Evolutionary conservation across 1,140 invertebrate species (phyloP), one percentile per base, ranked within the genome.

Genomic region (Apis dorsata): DNA sequence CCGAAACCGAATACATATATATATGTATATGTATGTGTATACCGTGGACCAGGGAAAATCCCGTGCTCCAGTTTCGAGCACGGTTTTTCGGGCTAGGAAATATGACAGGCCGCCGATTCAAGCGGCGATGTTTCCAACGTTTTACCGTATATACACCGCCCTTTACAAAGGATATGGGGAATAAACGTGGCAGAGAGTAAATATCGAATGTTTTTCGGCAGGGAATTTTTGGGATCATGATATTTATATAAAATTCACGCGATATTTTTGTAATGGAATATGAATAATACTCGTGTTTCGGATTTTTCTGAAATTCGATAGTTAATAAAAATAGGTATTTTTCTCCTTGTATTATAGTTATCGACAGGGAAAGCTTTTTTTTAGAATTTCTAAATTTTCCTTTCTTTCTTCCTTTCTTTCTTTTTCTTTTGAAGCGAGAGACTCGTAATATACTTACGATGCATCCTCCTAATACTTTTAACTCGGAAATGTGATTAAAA

Each of bases 1-100:
- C 60, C 60, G 55, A 24, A n/a, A 70, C 34, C 75, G 59, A 57
- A 28, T 28, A 13, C 34, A 24, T 12, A 7, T 4, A 34, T 4
- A 34, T 34, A 34, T 34, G 3, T 34, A 34, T 34, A 34, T 34
- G 3, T 34, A 3, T 34, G 3, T 34, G 3, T 34, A 34, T 34
- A 34, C 2, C 34, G 34, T 34, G 34, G 2, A 44, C 2, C 34
- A 44, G 34, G 51, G 49, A 85, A 86, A 81, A 62, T 82, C 60
- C 34, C 34, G 57, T 69, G 68, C 75, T 73, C 79, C 72, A 76
- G 55, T 81, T 76, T 51, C 55, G 10, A 1, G 2, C 13, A 7
- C 8, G n/a, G 17, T 59, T 66, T 72, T 74, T 49, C n/a, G 59
- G 34, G 55, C 10, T 70, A 70, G 68, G 24, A 60, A 74, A 74